phyloP scores from a whole-genome alignment of 2,113 vertebrate species.

The Equus przewalskii region DNA sequence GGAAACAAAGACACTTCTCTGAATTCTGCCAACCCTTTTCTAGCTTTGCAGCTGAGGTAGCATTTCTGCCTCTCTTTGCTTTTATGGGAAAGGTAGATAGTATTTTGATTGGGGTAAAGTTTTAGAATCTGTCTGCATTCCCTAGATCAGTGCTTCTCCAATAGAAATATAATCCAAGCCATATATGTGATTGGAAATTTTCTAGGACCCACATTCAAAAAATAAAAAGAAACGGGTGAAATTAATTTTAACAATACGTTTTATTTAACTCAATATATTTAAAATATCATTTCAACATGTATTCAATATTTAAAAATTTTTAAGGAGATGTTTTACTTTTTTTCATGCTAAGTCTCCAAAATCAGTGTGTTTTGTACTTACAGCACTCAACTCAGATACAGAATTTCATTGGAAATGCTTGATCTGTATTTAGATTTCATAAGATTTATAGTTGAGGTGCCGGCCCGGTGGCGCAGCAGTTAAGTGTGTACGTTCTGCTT shows the following conservation, averaged over 20 bases:
- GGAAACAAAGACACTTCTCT: background rate
- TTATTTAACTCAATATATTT: background rate
- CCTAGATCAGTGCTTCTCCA: background rate
- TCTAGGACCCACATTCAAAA: background rate
- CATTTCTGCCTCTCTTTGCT: background rate
- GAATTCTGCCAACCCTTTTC: background rate
- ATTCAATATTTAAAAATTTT: background rate
- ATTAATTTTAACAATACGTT: background rate
- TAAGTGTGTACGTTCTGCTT: no score
- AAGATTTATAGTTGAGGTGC: background rate
- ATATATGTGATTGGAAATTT: background rate
- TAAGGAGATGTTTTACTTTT: constrained; percentile 17
- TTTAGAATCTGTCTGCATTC: background rate
- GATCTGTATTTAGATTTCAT: background rate
- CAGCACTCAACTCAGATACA: background rate
- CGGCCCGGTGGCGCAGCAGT: no score
- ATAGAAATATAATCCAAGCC: background rate
- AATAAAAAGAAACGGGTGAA: background rate
- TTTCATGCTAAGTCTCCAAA: background rate
- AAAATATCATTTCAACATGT: background rate
- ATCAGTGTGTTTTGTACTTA: background rate
- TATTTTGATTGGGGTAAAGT: constrained; percentile 22
- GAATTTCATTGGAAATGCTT: background rate
- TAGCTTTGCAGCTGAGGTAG: background rate
- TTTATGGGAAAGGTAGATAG: constrained; percentile 8